Base-by-base conservation (phyloP, 1,140 invertebrate species). In the Tetramorium alpestre region DNA sequence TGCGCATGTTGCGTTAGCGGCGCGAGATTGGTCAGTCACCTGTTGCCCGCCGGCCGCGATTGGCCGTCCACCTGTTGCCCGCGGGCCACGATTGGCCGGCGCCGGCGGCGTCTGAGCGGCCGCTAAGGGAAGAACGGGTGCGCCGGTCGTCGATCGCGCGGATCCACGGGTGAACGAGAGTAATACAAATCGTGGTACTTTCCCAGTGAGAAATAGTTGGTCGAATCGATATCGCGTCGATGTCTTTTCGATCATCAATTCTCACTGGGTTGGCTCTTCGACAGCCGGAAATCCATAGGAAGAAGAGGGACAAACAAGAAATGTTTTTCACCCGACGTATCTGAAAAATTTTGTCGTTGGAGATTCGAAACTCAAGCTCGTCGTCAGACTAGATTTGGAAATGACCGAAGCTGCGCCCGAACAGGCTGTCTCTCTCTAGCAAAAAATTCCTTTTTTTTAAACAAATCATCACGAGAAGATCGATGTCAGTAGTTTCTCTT, bases 31-130 rank as follows among this genome's bases (percentile, higher is more conserved):
- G 94, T 85, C 90, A 89, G 60, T 93, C 94, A 95, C 94, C 94
- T 95, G 95, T 94, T 95, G 92, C 94, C 88, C 70, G 69, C 51
- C 69, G 28, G 22, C 60, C n/a, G 82, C 86, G 87, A 94, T 95
- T 95, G 94, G 94, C 64, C 90, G 90, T 75, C 93, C 94, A 95
- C 94, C 94, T 95, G 94, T 94, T 94, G 93, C 94, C 89, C 76
- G 62, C 58, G 67, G 41, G 28, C 65, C 33, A 82, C 85, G 87
- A 94, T 95, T 95, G 94, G 93, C 58, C 88, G 81, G 64, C 62
- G 86, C 72, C 87, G 86, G 41, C 87, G 86, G 89, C 87, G 92
- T 85, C 89, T 91, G 92, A 92, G 28, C 92, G 85, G 80, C 67
- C 78, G 86, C 82, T 80, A 77, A 82, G 92, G 69, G 54, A 90